These are phyloP conservation scores for Epirrita christyi DNA, from an alignment of 2,888 invertebrate species.

Conservation along the genomic window DNA sequence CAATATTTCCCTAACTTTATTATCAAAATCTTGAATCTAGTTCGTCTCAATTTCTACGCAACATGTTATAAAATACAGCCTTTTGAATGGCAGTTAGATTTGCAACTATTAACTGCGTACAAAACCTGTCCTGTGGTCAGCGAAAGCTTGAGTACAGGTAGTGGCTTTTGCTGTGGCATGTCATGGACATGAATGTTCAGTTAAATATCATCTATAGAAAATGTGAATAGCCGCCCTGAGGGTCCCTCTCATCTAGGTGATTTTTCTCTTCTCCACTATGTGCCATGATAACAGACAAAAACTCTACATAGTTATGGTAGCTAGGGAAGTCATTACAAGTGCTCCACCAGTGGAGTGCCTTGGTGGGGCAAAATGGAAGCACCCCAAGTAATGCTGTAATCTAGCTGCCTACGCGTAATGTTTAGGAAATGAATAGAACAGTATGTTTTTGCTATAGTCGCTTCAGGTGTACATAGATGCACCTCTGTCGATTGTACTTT, in stretches of 20 bases:
- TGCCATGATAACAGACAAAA: not conserved
- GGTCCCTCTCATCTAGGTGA: too few relatives aligned
- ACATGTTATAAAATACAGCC: not conserved
- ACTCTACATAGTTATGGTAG: slow-evolving; percentile 19
- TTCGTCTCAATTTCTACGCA: not conserved
- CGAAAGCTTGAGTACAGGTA: slow-evolving; percentile 28
- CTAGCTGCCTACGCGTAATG: not conserved
- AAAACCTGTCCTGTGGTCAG: slow-evolving; percentile 32
- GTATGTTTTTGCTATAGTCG: slow-evolving; percentile 17
- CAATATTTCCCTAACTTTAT: too few relatives aligned
- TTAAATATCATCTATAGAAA: too few relatives aligned
- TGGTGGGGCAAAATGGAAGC: too few relatives aligned
- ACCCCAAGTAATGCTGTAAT: slow-evolving; percentile 9
- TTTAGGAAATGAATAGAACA: slow-evolving; percentile 14
- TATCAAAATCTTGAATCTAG: not conserved
- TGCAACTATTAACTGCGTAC: slow-evolving; percentile 13
- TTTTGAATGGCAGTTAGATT: slow-evolving; percentile 19
- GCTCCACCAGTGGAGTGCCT: too few relatives aligned
- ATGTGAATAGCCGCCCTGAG: too few relatives aligned
- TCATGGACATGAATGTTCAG: not conserved
- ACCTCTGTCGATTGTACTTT: too few relatives aligned
- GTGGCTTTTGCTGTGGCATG: not conserved
- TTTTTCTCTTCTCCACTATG: not conserved
- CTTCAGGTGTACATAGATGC: not conserved
- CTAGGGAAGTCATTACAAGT: slow-evolving; percentile 19